Percentiles rank a stretch among this genome's conserved stretches.
Evolutionary conservation across 2,797 vertebrate genomes (phyloP).

Genomic region (Gouania willdenowi): DNA sequence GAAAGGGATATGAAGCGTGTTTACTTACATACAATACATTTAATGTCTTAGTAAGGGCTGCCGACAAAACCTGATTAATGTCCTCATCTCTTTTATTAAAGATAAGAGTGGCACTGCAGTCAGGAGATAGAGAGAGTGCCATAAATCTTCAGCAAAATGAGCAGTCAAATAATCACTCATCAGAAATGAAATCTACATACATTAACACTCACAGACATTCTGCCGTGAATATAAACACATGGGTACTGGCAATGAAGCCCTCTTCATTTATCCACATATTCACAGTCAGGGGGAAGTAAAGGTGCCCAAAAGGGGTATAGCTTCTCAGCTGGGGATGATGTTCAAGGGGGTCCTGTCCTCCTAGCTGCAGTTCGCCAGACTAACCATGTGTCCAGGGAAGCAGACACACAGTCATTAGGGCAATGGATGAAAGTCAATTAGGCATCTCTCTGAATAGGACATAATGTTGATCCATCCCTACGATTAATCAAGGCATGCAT

Average conservation of each 20-base stretch:
- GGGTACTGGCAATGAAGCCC: constrained; percentile 64
- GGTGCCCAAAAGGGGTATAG: constrained; percentile 51
- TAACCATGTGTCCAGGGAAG: constrained; percentile 86
- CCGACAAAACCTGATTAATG: constrained; percentile 99
- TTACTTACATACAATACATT: constrained; percentile 99
- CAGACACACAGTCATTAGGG: constrained; percentile 93
- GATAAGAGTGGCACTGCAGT: constrained; percentile 99
- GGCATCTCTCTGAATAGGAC: constrained; percentile 93
- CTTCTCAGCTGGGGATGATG: constrained; percentile 44
- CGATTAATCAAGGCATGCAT: constrained; percentile 98
- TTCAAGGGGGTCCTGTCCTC: constrained; percentile 48
- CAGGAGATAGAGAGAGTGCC: constrained; percentile 97
- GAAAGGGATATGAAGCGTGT: constrained; percentile 93
- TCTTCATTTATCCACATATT: constrained; percentile 79
- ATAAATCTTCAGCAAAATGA: constrained; percentile 99
- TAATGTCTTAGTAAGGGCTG: constrained; percentile 99
- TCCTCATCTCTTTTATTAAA: constrained; percentile 99
- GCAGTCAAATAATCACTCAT: constrained; percentile 99
- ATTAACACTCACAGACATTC: constrained; percentile 92
- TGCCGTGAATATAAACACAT: constrained; percentile 75
- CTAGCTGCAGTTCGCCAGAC: constrained; percentile 63
- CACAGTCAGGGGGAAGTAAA: constrained; percentile 78
- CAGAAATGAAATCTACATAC: constrained; percentile 99
- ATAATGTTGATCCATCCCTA: constrained; percentile 98
- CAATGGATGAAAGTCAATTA: constrained; percentile 97